Evolutionary conservation across 2,888 invertebrate species (phyloP), one percentile per base, ranked within the genome.

Genomic region (Limnephilus rhombicus): DNA sequence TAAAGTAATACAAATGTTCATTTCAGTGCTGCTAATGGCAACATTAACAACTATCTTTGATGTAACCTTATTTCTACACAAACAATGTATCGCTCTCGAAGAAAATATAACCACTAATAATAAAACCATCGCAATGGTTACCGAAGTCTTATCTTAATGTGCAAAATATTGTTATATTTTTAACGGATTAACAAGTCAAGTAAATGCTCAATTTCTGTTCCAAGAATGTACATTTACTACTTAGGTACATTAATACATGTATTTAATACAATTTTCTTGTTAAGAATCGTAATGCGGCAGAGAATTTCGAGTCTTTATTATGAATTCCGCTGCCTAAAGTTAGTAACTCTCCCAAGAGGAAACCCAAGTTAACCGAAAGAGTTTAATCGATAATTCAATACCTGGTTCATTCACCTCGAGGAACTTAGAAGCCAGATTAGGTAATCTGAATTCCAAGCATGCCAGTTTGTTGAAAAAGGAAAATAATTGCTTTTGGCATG

Each of bases 351-450:
- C 68, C 68, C 68, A 24, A 68, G n/a, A 68, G 68, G 68, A 68
- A 68, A 68, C n/a, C n/a, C 68, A 82, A 34, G 68, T 68, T 68
- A 68, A 24, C 68, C 68, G 68, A 68, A 68, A 68, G 68, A 85
- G 85, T 85, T 85, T 41, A n/a, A 45, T 49, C 86, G 86, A 86
- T 86, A 24, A n/a, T 49, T 86, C 49, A 37, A 86, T 45, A 68
- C 68, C 68, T n/a, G 45, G 86, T 86, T 86, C 49, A 29, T 86
- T 86, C 86, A 86, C 49, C 86, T 45, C 13, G 83, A 83, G 83
- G 4, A 83, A 83, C n/a, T 68, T 68, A 68, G 68, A 68, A 68
- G 68, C 9, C 24, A 68, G 68, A 68, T 68, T 68, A 68, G 68
- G 68, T 68, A 68, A 68, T 68, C 68, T 2, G 24, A 68, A 68